A percentile compares a stretch with the other conserved stretches of the same genome.
These are phyloP conservation scores for Natator depressus DNA, from an alignment of 2,113 vertebrate species.

Conservation along the genomic window DNA sequence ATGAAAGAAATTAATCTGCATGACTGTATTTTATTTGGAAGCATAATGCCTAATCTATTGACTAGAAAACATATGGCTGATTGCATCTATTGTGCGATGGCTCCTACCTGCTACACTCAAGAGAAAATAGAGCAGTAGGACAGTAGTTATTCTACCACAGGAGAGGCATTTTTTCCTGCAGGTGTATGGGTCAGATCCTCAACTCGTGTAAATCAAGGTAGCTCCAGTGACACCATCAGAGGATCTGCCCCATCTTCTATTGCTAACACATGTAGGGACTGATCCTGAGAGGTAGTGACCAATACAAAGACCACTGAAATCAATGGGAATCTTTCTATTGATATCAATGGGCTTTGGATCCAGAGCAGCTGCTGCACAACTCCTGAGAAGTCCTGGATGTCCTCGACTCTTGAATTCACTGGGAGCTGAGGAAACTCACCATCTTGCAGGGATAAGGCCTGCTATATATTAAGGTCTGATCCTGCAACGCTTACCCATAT, in stretches of 20 bases:
- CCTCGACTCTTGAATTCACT: not conserved
- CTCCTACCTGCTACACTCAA: not conserved
- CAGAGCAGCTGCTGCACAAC: not conserved
- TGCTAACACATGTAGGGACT: not conserved
- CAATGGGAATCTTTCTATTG: not conserved
- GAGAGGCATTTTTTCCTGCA: not conserved
- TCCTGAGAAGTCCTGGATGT: not conserved
- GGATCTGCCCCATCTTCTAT: not conserved
- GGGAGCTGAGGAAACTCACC: not conserved
- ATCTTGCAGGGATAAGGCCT: not conserved
- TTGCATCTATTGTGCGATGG: not conserved
- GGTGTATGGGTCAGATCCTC: not conserved
- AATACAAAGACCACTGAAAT: not conserved
- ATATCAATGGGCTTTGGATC: not conserved
- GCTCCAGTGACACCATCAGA: not conserved
- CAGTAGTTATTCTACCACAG: fast-evolving
- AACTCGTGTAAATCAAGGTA: not conserved
- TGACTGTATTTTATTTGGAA: not conserved
- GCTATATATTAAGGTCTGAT: not conserved
- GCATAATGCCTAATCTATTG: not conserved
- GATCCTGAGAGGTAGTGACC: not conserved
- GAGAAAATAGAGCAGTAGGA: not conserved
- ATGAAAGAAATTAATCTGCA: not conserved
- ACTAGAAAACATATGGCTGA: not conserved
- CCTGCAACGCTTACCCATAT: not conserved